Percentiles rank a stretch among this genome's conserved stretches.
phyloP scores from a whole-genome alignment of 2,113 vertebrate genomes.

The Calyptomena viridis region DNA sequence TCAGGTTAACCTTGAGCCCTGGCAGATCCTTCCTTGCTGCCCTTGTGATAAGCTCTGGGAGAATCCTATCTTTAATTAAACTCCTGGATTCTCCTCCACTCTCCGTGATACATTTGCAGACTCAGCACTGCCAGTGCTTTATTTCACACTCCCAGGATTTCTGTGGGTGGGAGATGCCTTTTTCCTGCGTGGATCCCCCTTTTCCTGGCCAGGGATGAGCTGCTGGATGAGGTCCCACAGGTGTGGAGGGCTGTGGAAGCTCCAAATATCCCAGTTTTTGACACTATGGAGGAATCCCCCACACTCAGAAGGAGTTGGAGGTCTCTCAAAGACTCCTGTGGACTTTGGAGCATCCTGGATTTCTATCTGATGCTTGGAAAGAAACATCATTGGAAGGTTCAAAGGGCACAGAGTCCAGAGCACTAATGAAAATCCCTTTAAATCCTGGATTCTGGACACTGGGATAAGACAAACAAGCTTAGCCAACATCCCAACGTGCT shows the following conservation, averaged over 20 bases:
- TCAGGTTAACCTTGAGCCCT: not conserved
- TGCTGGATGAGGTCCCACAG: accelerated
- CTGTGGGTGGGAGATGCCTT: not conserved
- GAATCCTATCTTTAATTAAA: not conserved
- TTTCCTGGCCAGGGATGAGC: not conserved
- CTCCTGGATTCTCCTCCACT: not conserved
- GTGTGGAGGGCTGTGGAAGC: not conserved
- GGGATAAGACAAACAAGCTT: not conserved
- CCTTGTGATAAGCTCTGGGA: not conserved
- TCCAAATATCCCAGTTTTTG: not conserved
- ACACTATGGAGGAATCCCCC: accelerated
- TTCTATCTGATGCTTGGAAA: not conserved
- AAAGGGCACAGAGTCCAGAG: not conserved
- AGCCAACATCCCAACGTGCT: accelerated
- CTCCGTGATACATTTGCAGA: not conserved
- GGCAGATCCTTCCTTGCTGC: not conserved
- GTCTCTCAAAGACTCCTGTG: not conserved
- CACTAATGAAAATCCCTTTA: not conserved
- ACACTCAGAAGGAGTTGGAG: accelerated
- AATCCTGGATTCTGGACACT: not conserved
- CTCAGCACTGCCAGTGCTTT: not conserved
- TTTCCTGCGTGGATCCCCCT: accelerated
- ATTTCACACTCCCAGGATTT: accelerated
- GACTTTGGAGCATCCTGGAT: not conserved
- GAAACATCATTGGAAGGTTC: not conserved